Percentiles rank a stretch among this genome's conserved stretches.
Conservation (phyloP, 2,113 vertebrate species). For the Nanorana parkeri region DNA sequence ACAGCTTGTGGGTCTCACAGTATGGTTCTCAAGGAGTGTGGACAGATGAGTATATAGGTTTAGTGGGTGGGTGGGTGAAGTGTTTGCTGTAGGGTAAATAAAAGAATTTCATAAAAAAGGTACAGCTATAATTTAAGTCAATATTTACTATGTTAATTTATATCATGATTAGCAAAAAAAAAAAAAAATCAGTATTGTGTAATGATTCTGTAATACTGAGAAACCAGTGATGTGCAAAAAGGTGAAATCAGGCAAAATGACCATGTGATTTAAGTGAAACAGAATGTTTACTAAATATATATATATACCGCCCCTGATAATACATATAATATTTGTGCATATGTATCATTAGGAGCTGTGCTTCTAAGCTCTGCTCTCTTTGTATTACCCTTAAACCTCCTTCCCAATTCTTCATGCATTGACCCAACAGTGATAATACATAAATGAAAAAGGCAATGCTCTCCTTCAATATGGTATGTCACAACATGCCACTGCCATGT, state of each 20-base stretch:
- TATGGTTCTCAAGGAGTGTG: too few species aligned
- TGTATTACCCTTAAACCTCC: neutral
- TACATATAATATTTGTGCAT: neutral
- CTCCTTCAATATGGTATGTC: conserved; percentile 22
- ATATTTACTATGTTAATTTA: too few species aligned
- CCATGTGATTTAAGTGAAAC: neutral
- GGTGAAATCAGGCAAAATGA: conserved; percentile 3
- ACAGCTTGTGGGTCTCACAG: too few species aligned
- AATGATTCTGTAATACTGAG: neutral
- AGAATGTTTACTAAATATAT: neutral
- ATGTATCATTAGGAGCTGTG: too few species aligned
- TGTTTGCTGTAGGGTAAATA: too few species aligned
- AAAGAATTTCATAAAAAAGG: too few species aligned
- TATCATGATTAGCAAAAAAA: too few species aligned
- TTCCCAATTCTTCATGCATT: neutral
- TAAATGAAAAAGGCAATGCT: neutral
- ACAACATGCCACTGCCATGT: conserved; percentile 46
- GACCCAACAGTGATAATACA: conserved; percentile 3
- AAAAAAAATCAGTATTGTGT: too few species aligned
- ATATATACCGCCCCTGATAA: neutral
- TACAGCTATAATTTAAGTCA: too few species aligned
- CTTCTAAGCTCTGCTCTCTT: neutral
- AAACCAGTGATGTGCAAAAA: conserved; percentile 1
- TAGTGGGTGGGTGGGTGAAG: too few species aligned
- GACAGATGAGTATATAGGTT: too few species aligned